Base-by-base conservation (phyloP, 2,113 vertebrate genomes). In the Poeciliopsis turrubarensis region DNA sequence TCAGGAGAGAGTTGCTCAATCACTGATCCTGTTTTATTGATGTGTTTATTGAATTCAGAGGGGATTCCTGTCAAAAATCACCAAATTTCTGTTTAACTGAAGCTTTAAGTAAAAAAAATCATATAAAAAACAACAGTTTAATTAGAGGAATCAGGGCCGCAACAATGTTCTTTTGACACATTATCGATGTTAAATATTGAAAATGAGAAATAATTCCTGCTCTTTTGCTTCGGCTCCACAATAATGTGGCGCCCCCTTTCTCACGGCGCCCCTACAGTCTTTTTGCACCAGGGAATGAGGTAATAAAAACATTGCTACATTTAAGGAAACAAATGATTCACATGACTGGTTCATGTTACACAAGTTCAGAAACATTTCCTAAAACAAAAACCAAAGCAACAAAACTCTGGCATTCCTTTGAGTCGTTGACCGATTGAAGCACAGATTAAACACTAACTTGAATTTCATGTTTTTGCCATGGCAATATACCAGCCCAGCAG, bases 31-130 rank as follows among this genome's bases (percentile, higher is more conserved):
- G 17, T 3, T 57, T 57, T 10, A 57, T n/a, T 3, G 30, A 47
- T 63, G 10, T 26, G 30, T 66, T 54, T 7, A 64, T 4, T 47
- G 31, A 27, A 34, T 39, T 41, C 68, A 39, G 30, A 41, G 77
- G 9, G 1, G 37, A 75, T 69, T 79, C 31, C 26, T 13, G 32
- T 65, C 1, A 5, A 27, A 65, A 14, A 25, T 44, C 11, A 71
- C 77, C 89, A 91, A 89, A 89, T 89, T 80, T 47, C 84, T 90
- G 80, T 63, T 61, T 47, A 54, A 32, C 57, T 39, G 0, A 60
- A 26, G 2, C 1, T 27, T 66, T 19, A 25, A 54, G 61, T 57
- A 7, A 9, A 57, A n/a, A 57, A 29, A 29, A 63, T 63, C 15
- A 31, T 5, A 12, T 61, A 37, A 11, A 12, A 37, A n/a, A n/a